These are phyloP conservation scores for Drosophila chauvacae DNA, from an alignment of 1,140 invertebrate species.

Conservation along the genomic window DNA sequence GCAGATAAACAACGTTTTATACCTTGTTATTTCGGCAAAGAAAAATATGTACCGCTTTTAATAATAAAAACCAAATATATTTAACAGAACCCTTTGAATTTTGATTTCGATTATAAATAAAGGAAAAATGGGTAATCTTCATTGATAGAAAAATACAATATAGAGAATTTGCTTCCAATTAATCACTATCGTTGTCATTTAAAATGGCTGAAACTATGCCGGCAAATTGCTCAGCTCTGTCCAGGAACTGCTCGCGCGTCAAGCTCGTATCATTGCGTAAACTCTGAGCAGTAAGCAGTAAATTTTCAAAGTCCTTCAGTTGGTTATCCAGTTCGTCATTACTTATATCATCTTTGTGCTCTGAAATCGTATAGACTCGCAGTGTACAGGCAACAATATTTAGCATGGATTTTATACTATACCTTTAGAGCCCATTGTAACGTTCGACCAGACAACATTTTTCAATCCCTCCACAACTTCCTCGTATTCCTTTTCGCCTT, in stretches of 20 bases:
- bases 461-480: conserved; percentile 56
- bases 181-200: conserved; percentile 59
- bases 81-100: conserved; percentile 37
- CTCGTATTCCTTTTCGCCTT: conserved; percentile 26
- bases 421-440: conserved; percentile 45
- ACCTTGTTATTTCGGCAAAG: conserved; percentile 57
- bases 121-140: neutral
- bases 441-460: conserved; percentile 62
- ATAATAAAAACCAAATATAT: conserved; percentile 68
- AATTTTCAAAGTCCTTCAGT: conserved; percentile 64
- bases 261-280: conserved; percentile 52
- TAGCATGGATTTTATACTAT: neutral
- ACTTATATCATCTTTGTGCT: conserved; percentile 11
- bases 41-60: conserved; percentile 61
- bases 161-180: conserved; percentile 1
- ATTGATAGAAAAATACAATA: conserved; percentile 22
- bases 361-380: neutral
- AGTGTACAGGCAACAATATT: no score
- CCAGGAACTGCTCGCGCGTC: conserved; percentile 58
- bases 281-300: conserved; percentile 59
- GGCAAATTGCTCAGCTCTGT: conserved; percentile 57
- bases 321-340: conserved; percentile 54
- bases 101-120: neutral
- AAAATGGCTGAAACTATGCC: conserved; percentile 61
- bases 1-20: conserved; percentile 63